Conservation (phyloP, 2,797 vertebrate genomes). For the Peromyscus attwateri region DNA sequence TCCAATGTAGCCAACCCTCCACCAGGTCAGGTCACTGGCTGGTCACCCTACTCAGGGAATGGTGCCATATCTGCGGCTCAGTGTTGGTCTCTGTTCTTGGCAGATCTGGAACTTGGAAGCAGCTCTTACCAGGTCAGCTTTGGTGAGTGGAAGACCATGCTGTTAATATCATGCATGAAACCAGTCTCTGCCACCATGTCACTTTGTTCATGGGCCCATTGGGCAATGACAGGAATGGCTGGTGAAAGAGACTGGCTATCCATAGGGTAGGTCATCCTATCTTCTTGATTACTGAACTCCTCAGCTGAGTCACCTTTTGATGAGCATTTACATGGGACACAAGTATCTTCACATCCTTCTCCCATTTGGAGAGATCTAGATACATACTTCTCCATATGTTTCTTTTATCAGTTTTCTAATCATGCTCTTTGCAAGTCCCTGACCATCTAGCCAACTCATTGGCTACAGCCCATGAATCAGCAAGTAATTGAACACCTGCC, state of each 20-base stretch:
- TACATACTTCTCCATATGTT: background rate
- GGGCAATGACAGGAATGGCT: background rate
- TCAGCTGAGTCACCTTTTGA: background rate
- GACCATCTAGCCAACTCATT: too few species aligned
- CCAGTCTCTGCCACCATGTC: background rate
- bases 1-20: background rate
- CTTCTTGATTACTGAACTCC: too few species aligned
- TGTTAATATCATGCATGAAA: background rate
- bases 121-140: background rate
- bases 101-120: background rate
- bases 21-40: background rate
- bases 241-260: too few species aligned
- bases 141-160: background rate
- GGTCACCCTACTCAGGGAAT: background rate
- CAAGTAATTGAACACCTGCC: background rate
- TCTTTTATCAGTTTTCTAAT: background rate
- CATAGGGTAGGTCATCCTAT: too few species aligned
- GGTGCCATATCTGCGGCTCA: background rate
- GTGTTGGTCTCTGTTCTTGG: background rate
- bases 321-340: background rate
- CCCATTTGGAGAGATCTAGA: background rate
- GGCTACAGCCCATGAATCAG: background rate
- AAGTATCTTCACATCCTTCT: background rate
- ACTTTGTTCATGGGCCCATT: background rate
- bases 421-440: too few species aligned